Conservation (phyloP, 2,888 invertebrate genomes). For the Platycheirus rosarum region DNA sequence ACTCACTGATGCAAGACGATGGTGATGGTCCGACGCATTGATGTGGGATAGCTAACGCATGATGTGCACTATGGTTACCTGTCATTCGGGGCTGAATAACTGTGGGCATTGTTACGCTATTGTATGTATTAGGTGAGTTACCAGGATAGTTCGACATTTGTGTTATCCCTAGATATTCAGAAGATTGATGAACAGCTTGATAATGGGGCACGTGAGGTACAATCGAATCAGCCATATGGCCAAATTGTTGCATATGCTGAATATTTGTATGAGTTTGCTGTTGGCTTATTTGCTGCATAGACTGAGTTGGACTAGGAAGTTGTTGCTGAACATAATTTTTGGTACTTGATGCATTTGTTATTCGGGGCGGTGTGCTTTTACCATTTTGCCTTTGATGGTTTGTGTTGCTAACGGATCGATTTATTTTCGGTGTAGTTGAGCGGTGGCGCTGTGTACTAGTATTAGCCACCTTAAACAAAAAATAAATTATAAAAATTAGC, state of each 20-base stretch:
- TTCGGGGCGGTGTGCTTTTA: conserved; percentile 79
- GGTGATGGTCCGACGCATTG: conserved; percentile 84
- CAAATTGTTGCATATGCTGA: conserved; percentile 81
- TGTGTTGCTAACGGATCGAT: conserved; percentile 77
- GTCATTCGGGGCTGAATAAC: conserved; percentile 87
- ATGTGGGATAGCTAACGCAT: conserved; percentile 82
- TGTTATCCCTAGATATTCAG: conserved; percentile 81
- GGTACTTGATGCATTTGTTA: conserved; percentile 80
- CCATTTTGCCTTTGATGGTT: conserved; percentile 79
- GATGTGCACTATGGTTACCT: conserved; percentile 79
- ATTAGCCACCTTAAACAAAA: conserved; percentile 75
- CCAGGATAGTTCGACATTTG: conserved; percentile 85
- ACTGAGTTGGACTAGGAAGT: conserved; percentile 78
- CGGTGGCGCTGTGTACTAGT: conserved; percentile 79
- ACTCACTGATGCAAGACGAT: conserved; percentile 84
- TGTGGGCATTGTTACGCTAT: conserved; percentile 87
- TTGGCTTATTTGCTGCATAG: conserved; percentile 76
- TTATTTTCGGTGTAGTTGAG: conserved; percentile 81
- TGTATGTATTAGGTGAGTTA: conserved; percentile 85
- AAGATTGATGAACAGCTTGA: conserved; percentile 83
- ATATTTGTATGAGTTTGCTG: conserved; percentile 77
- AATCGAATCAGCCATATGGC: conserved; percentile 76
- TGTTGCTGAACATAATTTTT: conserved; percentile 76
- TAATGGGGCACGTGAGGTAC: conserved; percentile 79
- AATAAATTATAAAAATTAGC: conserved; percentile 29